Conservation (phyloP, 2,888 invertebrate genomes). For the Drosophila pegasa region DNA sequence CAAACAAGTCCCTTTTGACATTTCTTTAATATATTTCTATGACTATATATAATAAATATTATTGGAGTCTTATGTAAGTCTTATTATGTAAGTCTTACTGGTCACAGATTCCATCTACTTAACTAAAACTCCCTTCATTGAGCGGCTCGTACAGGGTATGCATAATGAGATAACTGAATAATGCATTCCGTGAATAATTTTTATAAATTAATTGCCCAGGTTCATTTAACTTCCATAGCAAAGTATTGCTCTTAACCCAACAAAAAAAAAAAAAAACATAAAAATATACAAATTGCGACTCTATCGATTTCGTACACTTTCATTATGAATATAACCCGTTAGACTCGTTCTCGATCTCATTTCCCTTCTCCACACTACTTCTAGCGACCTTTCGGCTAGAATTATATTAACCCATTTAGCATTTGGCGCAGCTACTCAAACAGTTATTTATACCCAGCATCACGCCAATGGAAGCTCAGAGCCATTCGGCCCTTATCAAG, state of each 20-base stretch:
- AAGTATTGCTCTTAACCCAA: background rate
- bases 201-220: constrained; percentile 36
- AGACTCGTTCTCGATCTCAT: constrained; percentile 40
- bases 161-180: background rate
- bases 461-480: constrained; percentile 18
- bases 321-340: constrained; percentile 38
- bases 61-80: too few relatives aligned
- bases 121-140: background rate
- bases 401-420: constrained; percentile 67
- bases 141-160: constrained; percentile 24
- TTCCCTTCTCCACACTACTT: constrained; percentile 8
- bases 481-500: constrained; percentile 85
- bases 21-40: background rate
- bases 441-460: background rate
- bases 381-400: constrained; percentile 32
- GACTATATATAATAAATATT: background rate
- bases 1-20: background rate
- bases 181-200: constrained; percentile 21
- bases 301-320: constrained; percentile 12
- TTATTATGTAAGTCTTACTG: background rate
- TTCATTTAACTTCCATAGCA: constrained; percentile 38
- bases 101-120: background rate
- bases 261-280: constrained; percentile 18
- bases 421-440: constrained; percentile 5
- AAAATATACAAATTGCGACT: constrained; percentile 12